Evolutionary conservation across 2,113 vertebrate genomes (phyloP).

Genomic region (Pholis gunnellus): DNA sequence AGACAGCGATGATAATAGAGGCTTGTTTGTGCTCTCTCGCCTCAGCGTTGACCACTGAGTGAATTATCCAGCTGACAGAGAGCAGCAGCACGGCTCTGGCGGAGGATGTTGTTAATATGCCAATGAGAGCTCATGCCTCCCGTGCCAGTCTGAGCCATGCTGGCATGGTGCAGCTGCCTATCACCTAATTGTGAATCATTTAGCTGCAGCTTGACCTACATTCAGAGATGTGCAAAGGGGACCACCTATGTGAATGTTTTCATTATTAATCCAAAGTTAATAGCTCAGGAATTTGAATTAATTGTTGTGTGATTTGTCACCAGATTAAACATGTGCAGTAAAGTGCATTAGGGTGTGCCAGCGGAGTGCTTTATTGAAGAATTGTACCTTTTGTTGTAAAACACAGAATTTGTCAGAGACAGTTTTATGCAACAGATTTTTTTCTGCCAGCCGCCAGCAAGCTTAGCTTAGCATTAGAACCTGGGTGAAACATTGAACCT

Average conservation of each 20-base stretch:
- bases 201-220: slow-evolving; percentile 76
- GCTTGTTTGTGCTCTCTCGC: slow-evolving; percentile 74
- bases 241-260: slow-evolving; percentile 74
- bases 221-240: slow-evolving; percentile 58
- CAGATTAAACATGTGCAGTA: slow-evolving; percentile 23
- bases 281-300: slow-evolving; percentile 72
- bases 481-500: background rate
- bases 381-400: slow-evolving; percentile 14
- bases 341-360: slow-evolving; percentile 32
- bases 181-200: slow-evolving; percentile 72
- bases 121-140: slow-evolving; percentile 68
- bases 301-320: slow-evolving; percentile 60
- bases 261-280: slow-evolving; percentile 74
- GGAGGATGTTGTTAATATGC: slow-evolving; percentile 80
- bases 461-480: slow-evolving; percentile 10
- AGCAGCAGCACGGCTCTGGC: slow-evolving; percentile 68
- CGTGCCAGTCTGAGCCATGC: slow-evolving; percentile 59
- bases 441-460: background rate
- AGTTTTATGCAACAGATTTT: background rate
- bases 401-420: background rate
- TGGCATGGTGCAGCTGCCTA: slow-evolving; percentile 73
- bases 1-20: slow-evolving; percentile 77
- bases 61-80: slow-evolving; percentile 80
- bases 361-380: slow-evolving; percentile 17
- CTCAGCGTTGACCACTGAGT: slow-evolving; percentile 71